Base-by-base conservation (phyloP, 2,888 invertebrate genomes). In the Galerucella calmariensis region DNA sequence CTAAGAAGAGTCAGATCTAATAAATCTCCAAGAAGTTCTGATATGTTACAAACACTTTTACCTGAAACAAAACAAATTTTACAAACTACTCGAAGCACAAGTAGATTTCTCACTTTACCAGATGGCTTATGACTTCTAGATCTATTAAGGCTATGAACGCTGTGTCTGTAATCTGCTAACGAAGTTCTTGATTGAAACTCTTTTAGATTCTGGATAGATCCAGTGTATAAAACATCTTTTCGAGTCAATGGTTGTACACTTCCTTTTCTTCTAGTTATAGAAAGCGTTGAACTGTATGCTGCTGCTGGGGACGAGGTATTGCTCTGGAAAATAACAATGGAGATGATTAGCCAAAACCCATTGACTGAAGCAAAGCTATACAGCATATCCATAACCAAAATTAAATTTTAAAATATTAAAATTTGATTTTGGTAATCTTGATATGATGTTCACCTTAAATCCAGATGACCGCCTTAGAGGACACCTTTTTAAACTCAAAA, bases 221-320 rank as follows among this genome's bases (percentile, higher is more conserved):
- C 98, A 2, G 97, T 96, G 88, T 98, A 98, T 90, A 99, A 98
- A 84, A 98, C 97, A 88, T 99, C 99, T 85, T 97, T 97, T 70
- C 97, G 91, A 6, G 97, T 97, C 88, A 98, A 88, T 3, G 98
- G 98, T 20, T 97, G 92, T 27, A 96, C 93, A 77, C 89, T 90
- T 80, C 91, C 90, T 63, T 72, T 76, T 63, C 73, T 72, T 20
- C 85, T 83, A 14, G 86, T 81, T 72, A 86, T 77, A n/a, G 93
- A 93, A 74, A 92, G 84, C 84, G 93, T 94, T 75, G 92, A 92
- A 20, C 90, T 89, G 79, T 90, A 90, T 81, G 91, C 92, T 84
- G 93, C 56, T 44, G 20, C 46, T 9, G 62, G 51, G 14, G 20
- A 53, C 1, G 53, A 20, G 14, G 51, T 51, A n/a, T 63, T 69